phyloP scores from a whole-genome alignment of 64 coral and sea anemone species.

The Dendrophyllia cribrosa region DNA sequence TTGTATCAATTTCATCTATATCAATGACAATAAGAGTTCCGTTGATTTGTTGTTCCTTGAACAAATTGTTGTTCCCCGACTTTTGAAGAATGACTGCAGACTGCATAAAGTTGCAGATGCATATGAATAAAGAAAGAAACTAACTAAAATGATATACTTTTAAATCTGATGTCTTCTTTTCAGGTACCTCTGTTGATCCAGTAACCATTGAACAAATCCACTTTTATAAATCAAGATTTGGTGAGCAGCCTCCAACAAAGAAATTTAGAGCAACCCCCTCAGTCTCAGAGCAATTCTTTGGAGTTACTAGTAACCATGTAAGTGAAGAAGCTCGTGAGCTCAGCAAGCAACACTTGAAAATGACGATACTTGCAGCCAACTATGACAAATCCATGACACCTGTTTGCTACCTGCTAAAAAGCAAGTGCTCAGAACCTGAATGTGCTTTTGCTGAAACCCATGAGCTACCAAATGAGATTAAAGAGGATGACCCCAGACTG shows the following conservation, averaged over 20 bases:
- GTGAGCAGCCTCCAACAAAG: slow-evolving; percentile 57
- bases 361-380: slow-evolving; percentile 45
- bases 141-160: not conserved
- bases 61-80: too few relatives aligned
- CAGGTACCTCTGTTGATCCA: slow-evolving; percentile 55
- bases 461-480: slow-evolving; percentile 54
- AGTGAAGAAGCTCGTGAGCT: not conserved
- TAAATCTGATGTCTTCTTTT: not conserved
- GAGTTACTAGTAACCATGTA: slow-evolving; percentile 25
- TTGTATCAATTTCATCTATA: too few relatives aligned
- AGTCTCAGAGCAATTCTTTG: slow-evolving; percentile 48
- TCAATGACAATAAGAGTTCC: too few relatives aligned
- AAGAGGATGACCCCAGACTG: slow-evolving; percentile 62
- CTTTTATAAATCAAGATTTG: slow-evolving; percentile 77
- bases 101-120: too few relatives aligned
- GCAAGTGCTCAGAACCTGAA: slow-evolving; percentile 31
- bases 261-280: slow-evolving; percentile 52
- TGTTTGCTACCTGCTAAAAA: slow-evolving; percentile 44
- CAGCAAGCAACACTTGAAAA: slow-evolving; percentile 56
- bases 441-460: slow-evolving; percentile 41
- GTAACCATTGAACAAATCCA: slow-evolving; percentile 65
- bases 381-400: slow-evolving; percentile 40
- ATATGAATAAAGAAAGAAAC: too few relatives aligned
- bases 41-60: too few relatives aligned
- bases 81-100: too few relatives aligned